Base-by-base conservation (phyloP, 1,140 invertebrate species). In the Tetramorium parvispinum region DNA sequence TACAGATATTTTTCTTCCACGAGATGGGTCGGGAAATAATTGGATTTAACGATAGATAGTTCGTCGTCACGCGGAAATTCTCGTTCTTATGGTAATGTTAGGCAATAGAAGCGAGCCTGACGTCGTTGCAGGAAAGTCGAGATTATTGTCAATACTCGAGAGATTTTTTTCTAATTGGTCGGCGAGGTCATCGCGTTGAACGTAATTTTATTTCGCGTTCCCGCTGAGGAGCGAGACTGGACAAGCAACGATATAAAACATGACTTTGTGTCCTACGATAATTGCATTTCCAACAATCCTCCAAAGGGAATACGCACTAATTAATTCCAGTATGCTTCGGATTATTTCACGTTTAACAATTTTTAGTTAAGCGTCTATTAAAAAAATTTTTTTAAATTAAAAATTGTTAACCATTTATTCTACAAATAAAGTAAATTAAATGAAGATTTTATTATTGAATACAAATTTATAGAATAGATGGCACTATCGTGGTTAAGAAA, bases 1-100 rank as follows among this genome's bases (percentile, higher is more conserved):
- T 55, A 63, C 88, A 89, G 88, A 85, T 90, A 89, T 89, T 89
- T 90, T 87, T 51, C 65, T 82, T 82, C 73, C 53, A 18, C 46
- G 37, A 53, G 53, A 61, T 43, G 43, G 55, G 13, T 49, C 53
- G 13, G 49, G 40, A 59, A 49, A 87, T 90, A 90, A 90, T 90
- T 89, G 88, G 88, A 89, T 85, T 75, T 87, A 79, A 87, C 86
- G 85, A 87, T 49, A 68, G 85, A 86, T 57, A 59, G 63, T 49
- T 59, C 63, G 76, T 57, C 51, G 59, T 46, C 63, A 11, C 61
- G 61, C 27, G 21, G 61, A 85, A 85, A 81, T 79, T 87, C 43
- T 86, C 85, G 57, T 89, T 77, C 51, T 46, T 53, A 87, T 53
- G 78, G 53, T 87, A 85, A 90, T 75, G 65, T 59, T 24, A 13